Evolutionary conservation across 1,140 invertebrate species (phyloP).

Genomic region (Drosophila yakuba): DNA sequence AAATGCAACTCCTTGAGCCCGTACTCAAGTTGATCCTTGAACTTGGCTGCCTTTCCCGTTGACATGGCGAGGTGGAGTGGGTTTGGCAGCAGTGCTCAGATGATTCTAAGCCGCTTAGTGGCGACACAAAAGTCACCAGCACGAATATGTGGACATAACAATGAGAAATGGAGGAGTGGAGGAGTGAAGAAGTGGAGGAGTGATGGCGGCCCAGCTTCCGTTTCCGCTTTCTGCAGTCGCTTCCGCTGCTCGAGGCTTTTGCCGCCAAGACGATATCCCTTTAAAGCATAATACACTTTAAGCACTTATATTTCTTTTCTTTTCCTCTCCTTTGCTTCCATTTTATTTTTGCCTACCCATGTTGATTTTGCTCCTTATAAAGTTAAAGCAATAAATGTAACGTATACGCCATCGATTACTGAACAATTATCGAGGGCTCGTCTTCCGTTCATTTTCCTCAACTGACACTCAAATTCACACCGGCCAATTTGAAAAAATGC

Average conservation of each 20-base stretch:
- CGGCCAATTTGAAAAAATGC: background rate
- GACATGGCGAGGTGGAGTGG: background rate
- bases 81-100: background rate
- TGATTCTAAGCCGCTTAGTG: conserved; percentile 31
- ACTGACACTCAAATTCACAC: background rate
- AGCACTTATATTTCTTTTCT: background rate
- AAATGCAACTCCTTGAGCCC: conserved; percentile 20
- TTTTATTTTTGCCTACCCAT: too few species aligned
- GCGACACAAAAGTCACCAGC: conserved; percentile 33
- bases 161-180: conserved; percentile 13
- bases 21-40: conserved; percentile 6
- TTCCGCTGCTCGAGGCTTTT: conserved; percentile 1
- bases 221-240: conserved; percentile 14
- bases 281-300: conserved; percentile 36
- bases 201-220: conserved; percentile 38
- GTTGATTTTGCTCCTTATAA: too few species aligned
- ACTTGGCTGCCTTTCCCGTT: too few species aligned
- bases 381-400: conserved; percentile 44
- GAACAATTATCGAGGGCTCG: conserved; percentile 12
- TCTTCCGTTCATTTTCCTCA: conserved; percentile 20
- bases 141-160: conserved; percentile 2
- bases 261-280: conserved; percentile 4
- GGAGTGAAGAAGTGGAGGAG: conserved; percentile 6
- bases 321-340: too few species aligned
- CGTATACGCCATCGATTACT: conserved; percentile 34